A percentile compares a stretch with the other conserved stretches of the same genome.
phyloP scores from a whole-genome alignment of 2,888 invertebrate genomes.

The Keiferia lycopersicella region DNA sequence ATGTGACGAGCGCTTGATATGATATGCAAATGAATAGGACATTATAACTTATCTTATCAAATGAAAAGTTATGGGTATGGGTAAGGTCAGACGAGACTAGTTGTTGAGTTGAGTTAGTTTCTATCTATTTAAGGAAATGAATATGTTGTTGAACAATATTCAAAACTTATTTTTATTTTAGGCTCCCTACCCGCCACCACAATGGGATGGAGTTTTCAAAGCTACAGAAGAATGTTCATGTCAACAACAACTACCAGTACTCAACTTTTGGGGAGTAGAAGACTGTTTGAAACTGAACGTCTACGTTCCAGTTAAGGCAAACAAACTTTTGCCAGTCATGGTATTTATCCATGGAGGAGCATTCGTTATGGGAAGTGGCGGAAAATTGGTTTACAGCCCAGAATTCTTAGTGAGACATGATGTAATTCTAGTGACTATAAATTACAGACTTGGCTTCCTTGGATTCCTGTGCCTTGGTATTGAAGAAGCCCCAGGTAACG shows the following conservation, averaged over 20 bases:
- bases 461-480: slow-evolving; percentile 69
- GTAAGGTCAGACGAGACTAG: too few relatives aligned
- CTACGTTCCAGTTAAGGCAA: slow-evolving; percentile 55
- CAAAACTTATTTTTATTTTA: slow-evolving; percentile 39
- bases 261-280: slow-evolving; percentile 57
- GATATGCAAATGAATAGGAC: too few relatives aligned
- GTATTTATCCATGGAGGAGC: slow-evolving; percentile 72
- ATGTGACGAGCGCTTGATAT: too few relatives aligned
- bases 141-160: too few relatives aligned
- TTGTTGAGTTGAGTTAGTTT: too few relatives aligned
- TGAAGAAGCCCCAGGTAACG: slow-evolving; percentile 71
- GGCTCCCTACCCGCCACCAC: slow-evolving; percentile 67
- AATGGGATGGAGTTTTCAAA: slow-evolving; percentile 65
- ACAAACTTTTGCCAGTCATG: slow-evolving; percentile 63
- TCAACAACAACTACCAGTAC: slow-evolving; percentile 48
- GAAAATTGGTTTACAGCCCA: slow-evolving; percentile 63
- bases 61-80: too few relatives aligned
- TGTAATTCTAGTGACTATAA: slow-evolving; percentile 68
- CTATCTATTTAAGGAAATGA: too few relatives aligned
- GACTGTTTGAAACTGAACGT: slow-evolving; percentile 69
- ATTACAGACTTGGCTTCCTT: slow-evolving; percentile 67
- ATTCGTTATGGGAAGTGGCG: slow-evolving; percentile 64
- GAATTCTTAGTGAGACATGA: slow-evolving; percentile 64
- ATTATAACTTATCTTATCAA: too few relatives aligned
- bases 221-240: slow-evolving; percentile 63